Base-by-base conservation (phyloP, 2,797 vertebrate genomes). In the Falco biarmicus region DNA sequence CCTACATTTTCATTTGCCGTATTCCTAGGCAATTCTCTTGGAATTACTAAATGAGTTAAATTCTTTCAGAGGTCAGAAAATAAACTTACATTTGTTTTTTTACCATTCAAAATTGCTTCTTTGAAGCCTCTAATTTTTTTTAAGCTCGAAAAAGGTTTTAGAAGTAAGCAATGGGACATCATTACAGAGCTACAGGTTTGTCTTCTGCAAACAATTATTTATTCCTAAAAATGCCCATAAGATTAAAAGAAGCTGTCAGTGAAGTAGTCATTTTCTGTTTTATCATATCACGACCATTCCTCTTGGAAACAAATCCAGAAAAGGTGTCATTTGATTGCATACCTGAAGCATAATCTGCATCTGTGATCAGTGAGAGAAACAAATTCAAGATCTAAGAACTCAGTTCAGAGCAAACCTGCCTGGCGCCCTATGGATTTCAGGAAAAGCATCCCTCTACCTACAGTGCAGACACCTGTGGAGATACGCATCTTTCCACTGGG, bases 201-300 rank as follows among this genome's bases (percentile, higher is more conserved):
- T 60, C 63, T 87, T 84, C 53, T 75, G 24, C 21, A 71, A 81
- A 48, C 10, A 76, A n/a, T 6, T 39, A 9, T 45, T 71, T 61
- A 43, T 92, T 88, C 74, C 43, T 92, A 50, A 76, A 91, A 87
- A 60, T n/a, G 3, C 1, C 10, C 8, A 7, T n/a, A 51, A 31
- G 10, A 25, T n/a, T 61, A 84, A 41, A 8, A 81, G 16, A 13
- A 90, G 34, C 26, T 63, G 10, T 77, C 64, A 90, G 11, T 47
- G 54, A 69, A 77, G 3, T 28, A 76, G 11, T 26, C 4, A 17
- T 41, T 66, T 69, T 61, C 53, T 63, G 3, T 3, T 78, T 21
- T 71, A 15, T 32, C 13, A 9, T 32, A 54, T 37, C 0, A 0
- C 0, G 0, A 68, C 31, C 16, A 20, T 19, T 82, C 57, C 68